phyloP scores from a whole-genome alignment of 2,888 invertebrate species.

The Aproaerema taeniolella region DNA sequence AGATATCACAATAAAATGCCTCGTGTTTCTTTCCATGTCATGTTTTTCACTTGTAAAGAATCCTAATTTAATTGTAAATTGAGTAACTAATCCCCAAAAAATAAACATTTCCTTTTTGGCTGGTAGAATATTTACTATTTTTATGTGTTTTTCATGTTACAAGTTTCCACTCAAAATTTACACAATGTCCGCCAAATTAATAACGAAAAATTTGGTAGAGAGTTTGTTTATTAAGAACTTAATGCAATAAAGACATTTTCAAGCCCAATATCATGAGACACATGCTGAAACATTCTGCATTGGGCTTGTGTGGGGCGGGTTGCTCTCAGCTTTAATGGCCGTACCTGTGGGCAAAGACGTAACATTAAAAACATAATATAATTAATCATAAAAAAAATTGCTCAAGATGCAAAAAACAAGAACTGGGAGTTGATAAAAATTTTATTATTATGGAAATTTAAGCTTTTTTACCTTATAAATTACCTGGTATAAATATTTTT shows the following conservation, averaged over 20 bases:
- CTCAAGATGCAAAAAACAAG: no score
- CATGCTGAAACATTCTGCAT: slow-evolving; percentile 26
- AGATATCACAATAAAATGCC: slow-evolving; percentile 57
- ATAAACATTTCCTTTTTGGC: slow-evolving; percentile 37
- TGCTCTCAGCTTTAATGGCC: slow-evolving; percentile 65
- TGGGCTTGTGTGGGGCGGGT: slow-evolving; percentile 13
- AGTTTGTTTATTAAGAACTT: slow-evolving; percentile 58
- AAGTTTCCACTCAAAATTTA: slow-evolving; percentile 35
- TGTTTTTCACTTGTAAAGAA: slow-evolving; percentile 25
- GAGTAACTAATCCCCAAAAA: slow-evolving; percentile 25
- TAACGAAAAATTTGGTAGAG: slow-evolving; percentile 51
- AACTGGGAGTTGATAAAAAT: no score
- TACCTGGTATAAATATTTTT: no score
- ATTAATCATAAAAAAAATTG: neutral
- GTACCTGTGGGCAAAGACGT: slow-evolving; percentile 46
- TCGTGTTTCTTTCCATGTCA: slow-evolving; percentile 39
- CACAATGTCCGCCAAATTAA: slow-evolving; percentile 45
- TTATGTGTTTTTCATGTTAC: slow-evolving; percentile 40
- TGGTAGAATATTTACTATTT: slow-evolving; percentile 48
- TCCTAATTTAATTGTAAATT: neutral
- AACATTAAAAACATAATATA: neutral
- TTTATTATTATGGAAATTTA: no score
- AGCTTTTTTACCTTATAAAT: no score
- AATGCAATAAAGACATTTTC: slow-evolving; percentile 52
- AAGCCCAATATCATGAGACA: slow-evolving; percentile 36